A percentile compares a stretch with the other conserved stretches of the same genome.
Conservation (phyloP, 2,113 vertebrate genomes). For the Colinus virginianus region DNA sequence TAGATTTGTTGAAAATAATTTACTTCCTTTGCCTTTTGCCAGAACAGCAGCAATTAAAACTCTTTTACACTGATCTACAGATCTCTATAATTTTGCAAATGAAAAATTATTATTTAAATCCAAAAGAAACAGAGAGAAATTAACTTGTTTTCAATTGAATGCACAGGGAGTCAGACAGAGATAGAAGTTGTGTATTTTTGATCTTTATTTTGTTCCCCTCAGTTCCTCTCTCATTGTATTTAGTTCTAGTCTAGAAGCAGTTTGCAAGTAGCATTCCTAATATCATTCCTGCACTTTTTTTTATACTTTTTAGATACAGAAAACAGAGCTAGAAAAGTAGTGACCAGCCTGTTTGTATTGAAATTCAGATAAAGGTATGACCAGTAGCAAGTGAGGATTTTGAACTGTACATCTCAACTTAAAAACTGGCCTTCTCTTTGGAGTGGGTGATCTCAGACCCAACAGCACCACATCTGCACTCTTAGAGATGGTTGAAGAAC, state of each 20-base stretch:
- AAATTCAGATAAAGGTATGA: neutral
- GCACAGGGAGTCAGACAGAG: neutral
- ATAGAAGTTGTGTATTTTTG: neutral
- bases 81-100: neutral
- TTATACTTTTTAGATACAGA: neutral
- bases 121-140: neutral
- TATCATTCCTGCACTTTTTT: neutral
- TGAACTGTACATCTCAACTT: neutral
- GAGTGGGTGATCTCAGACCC: neutral
- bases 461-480: neutral
- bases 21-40: neutral
- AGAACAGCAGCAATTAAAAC: neutral
- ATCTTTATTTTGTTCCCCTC: neutral
- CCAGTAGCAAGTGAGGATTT: neutral
- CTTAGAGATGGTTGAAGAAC: neutral
- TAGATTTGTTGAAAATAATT: neutral
- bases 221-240: neutral
- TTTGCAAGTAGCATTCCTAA: neutral
- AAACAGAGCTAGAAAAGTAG: neutral
- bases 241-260: neutral
- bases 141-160: neutral
- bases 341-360: neutral
- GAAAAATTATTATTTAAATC: neutral
- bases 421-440: neutral
- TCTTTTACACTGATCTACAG: neutral